Evolutionary conservation across 1,140 invertebrate species (phyloP).

Genomic region (Protaetia brevitarsis): DNA sequence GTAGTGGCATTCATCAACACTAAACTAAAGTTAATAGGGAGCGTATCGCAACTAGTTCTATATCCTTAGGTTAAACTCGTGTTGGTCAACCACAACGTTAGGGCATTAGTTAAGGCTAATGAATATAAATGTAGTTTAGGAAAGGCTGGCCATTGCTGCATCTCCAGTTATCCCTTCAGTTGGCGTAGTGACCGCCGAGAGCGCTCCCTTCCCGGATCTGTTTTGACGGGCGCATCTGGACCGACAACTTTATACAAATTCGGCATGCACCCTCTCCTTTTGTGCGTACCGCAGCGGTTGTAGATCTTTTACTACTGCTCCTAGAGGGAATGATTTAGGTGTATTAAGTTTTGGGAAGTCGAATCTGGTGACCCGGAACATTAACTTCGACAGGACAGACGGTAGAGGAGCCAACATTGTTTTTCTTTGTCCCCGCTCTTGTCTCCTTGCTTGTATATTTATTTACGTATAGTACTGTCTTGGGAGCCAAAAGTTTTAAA

Average conservation of each 20-base stretch:
- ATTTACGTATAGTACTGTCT: background rate
- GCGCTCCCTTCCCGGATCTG: background rate
- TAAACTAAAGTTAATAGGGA: background rate
- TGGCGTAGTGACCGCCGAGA: slow-evolving; percentile 1
- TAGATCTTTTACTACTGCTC: slow-evolving; percentile 6
- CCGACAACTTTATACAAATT: slow-evolving; percentile 14
- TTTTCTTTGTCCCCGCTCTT: background rate
- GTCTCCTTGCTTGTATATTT: background rate
- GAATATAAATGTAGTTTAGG: slow-evolving; percentile 15
- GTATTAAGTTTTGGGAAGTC: slow-evolving; percentile 9
- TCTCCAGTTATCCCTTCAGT: slow-evolving; percentile 1
- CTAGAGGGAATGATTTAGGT: slow-evolving; percentile 1
- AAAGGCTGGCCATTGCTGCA: background rate
- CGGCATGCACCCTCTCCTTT: background rate
- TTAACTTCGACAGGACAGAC: slow-evolving; percentile 8
- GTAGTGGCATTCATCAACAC: background rate
- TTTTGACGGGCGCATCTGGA: slow-evolving; percentile 7
- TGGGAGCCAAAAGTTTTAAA: slow-evolving; percentile 6
- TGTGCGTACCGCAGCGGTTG: slow-evolving; percentile 9
- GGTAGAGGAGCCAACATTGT: background rate
- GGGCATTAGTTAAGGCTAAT: slow-evolving; percentile 1
- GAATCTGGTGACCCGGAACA: slow-evolving; percentile 9
- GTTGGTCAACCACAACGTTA: slow-evolving; percentile 3
- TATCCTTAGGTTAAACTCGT: slow-evolving; percentile 1
- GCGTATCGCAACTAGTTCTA: no score